phyloP scores from a whole-genome alignment of 2,113 vertebrate species.

The Hiodon tergisus region DNA sequence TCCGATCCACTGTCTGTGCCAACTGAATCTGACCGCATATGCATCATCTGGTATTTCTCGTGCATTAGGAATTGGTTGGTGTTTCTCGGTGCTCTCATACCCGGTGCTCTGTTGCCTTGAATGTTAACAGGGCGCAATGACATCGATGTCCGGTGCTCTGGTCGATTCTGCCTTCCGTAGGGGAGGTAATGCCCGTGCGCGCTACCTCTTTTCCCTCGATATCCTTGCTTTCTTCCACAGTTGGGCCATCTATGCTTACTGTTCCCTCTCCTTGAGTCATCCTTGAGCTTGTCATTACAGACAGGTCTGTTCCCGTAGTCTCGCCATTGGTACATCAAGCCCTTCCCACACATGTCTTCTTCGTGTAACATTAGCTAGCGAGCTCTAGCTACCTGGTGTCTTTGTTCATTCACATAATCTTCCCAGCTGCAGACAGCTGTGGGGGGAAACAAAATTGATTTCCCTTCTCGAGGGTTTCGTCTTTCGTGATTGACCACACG shows the following conservation, averaged over 20 bases:
- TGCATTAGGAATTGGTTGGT: slow-evolving; percentile 85
- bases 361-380: slow-evolving; percentile 46
- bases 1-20: slow-evolving; percentile 77
- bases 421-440: slow-evolving; percentile 29
- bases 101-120: slow-evolving; percentile 65
- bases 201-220: slow-evolving; percentile 32
- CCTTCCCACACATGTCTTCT: slow-evolving; percentile 46
- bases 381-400: slow-evolving; percentile 22
- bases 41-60: slow-evolving; percentile 80
- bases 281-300: slow-evolving; percentile 19
- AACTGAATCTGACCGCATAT: slow-evolving; percentile 77
- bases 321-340: slow-evolving; percentile 42
- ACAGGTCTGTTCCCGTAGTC: slow-evolving; percentile 17
- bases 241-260: slow-evolving; percentile 37
- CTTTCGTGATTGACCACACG: slow-evolving; percentile 33
- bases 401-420: slow-evolving; percentile 55
- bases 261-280: slow-evolving; percentile 17
- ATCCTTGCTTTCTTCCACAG: slow-evolving; percentile 45
- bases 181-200: slow-evolving; percentile 33
- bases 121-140: slow-evolving; percentile 72
- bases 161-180: slow-evolving; percentile 24
- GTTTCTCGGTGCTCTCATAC: slow-evolving; percentile 79
- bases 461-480: slow-evolving; percentile 30
- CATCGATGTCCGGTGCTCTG: slow-evolving; percentile 28
- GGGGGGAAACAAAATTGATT: slow-evolving; percentile 29